These are phyloP conservation scores for Trileptium ribeirensis DNA, from an alignment of 2,888 invertebrate species.

Conservation along the genomic window DNA sequence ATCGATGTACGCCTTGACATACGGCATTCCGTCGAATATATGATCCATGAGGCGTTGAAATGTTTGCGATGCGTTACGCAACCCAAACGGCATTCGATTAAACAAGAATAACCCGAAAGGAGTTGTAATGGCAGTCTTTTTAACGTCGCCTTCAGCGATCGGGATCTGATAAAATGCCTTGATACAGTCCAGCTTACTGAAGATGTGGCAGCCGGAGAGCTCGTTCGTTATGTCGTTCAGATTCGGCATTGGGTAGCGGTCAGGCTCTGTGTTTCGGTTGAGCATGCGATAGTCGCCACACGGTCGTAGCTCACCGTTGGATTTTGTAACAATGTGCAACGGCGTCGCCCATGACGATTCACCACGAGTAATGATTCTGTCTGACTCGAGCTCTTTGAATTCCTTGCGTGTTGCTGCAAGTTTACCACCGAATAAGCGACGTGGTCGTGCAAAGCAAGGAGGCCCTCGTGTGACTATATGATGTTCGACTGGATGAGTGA, in stretches of 20 bases:
- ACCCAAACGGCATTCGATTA: constrained; percentile 31
- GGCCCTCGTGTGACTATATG: neutral
- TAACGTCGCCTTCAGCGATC: constrained; percentile 24
- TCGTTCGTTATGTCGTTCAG: neutral
- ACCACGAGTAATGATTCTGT: neutral
- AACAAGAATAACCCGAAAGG: constrained; percentile 30
- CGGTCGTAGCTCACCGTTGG: neutral
- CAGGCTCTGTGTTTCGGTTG: constrained; percentile 3
- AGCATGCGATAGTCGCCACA: constrained; percentile 14
- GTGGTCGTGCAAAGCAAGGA: neutral
- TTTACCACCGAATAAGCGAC: neutral
- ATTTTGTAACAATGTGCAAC: no score
- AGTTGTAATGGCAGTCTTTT: constrained; percentile 30
- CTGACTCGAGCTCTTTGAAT: neutral
- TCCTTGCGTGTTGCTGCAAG: neutral
- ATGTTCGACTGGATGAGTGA: neutral
- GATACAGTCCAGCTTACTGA: constrained; percentile 21
- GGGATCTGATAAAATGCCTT: constrained; percentile 22
- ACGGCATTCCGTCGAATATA: neutral
- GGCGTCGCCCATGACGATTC: neutral
- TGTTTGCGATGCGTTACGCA: constrained; percentile 33
- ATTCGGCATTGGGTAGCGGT: constrained; percentile 10
- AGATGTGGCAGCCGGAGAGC: neutral
- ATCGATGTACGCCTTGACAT: neutral
- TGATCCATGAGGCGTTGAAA: no score